A percentile compares a stretch with the other conserved stretches of the same genome.
phyloP scores from a whole-genome alignment of 2,888 invertebrate genomes.

The Nomada ruficornis region DNA sequence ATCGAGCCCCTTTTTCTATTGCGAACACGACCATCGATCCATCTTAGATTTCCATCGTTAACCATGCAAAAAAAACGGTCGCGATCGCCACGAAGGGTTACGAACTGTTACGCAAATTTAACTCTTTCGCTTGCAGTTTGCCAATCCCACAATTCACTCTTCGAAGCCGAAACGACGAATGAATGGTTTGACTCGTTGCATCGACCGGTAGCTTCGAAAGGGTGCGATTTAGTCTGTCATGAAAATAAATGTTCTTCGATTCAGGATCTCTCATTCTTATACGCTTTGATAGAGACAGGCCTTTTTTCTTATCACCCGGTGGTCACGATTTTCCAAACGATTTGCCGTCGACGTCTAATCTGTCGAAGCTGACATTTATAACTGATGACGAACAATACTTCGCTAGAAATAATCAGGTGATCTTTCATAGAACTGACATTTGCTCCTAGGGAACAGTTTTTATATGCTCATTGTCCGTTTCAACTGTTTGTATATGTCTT shows the following conservation, averaged over 20 bases:
- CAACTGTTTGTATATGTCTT: conserved; percentile 7
- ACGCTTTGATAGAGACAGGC: neutral
- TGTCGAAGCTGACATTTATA: conserved; percentile 57
- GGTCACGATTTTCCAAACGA: conserved; percentile 11
- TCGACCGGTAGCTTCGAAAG: neutral
- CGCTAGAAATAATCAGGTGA: conserved; percentile 40
- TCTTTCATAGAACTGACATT: conserved; percentile 48
- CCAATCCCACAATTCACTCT: conserved; percentile 22
- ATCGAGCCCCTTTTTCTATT: neutral
- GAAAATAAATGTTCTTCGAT: neutral
- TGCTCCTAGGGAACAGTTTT: conserved; percentile 37
- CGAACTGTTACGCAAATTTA: conserved; percentile 28
- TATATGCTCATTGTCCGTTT: conserved; percentile 32
- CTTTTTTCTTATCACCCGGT: neutral
- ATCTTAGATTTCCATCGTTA: neutral
- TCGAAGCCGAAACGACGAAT: conserved; percentile 11
- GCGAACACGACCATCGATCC: neutral
- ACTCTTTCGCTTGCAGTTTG: conserved; percentile 7
- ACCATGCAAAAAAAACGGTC: neutral
- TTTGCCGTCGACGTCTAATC: conserved; percentile 33
- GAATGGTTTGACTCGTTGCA: neutral
- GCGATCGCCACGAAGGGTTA: neutral
- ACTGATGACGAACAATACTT: conserved; percentile 46
- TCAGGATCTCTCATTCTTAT: neutral
- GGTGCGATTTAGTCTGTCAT: neutral